Percentiles rank a stretch among this genome's conserved stretches.
Evolutionary conservation across 2,113 vertebrate genomes (phyloP).

Genomic region (Eulacestoma nigropectus): DNA sequence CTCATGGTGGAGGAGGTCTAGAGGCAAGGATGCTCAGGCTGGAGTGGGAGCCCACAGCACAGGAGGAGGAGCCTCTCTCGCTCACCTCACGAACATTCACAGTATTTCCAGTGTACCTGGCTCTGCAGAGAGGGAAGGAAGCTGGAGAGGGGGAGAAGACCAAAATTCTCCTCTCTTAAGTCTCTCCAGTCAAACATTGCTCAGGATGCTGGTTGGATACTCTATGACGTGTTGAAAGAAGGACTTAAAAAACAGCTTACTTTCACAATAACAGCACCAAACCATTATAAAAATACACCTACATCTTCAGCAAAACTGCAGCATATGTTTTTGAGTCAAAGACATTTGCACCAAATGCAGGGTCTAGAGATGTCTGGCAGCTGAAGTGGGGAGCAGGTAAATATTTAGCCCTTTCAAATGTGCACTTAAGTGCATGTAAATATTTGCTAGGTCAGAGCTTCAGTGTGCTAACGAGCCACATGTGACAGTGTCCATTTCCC

Average conservation of each 20-base stretch:
- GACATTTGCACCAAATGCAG: background rate
- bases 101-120: background rate
- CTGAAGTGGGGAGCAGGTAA: background rate
- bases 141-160: background rate
- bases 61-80: background rate
- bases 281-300: background rate
- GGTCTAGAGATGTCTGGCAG: background rate
- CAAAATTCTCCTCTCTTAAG: background rate
- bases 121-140: background rate
- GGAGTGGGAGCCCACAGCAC: background rate
- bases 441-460: background rate
- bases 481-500: background rate
- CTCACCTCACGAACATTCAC: fast-evolving
- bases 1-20: background rate
- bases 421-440: background rate
- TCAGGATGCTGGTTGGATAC: background rate
- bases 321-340: background rate
- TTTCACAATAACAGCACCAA: background rate
- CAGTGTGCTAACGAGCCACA: background rate
- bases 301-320: background rate
- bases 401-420: background rate
- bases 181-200: background rate
- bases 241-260: background rate
- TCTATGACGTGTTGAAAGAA: background rate
- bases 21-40: background rate